Evolutionary conservation across 2,113 vertebrate species (phyloP).

Genomic region (Loxodonta africana): DNA sequence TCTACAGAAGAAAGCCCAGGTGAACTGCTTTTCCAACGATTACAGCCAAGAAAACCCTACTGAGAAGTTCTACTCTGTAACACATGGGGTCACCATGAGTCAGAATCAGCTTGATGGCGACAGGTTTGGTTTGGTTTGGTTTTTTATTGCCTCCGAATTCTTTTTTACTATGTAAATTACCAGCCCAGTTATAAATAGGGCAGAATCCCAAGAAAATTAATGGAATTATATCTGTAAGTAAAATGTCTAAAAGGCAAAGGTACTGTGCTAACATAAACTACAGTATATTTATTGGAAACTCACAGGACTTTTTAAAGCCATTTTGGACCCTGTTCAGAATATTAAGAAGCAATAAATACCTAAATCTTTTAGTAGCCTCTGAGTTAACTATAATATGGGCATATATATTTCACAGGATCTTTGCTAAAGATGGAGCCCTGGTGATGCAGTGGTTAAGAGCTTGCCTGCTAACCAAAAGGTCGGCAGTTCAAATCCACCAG

Average conservation of each 20-base stretch:
- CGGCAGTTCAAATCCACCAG: no score
- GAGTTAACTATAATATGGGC: background rate
- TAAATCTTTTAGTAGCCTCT: conserved; percentile 8
- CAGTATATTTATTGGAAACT: background rate
- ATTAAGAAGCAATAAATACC: conserved; percentile 46
- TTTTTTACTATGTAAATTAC: conserved; percentile 32
- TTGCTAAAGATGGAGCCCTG: background rate
- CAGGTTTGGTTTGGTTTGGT: background rate
- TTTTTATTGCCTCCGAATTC: background rate
- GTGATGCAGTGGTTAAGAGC: no score
- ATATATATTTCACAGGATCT: conserved; percentile 30
- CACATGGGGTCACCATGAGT: background rate
- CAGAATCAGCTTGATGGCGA: background rate
- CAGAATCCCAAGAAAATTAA: conserved; percentile 56
- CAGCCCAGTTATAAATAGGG: background rate
- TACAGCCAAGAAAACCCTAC: background rate
- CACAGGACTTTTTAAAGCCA: conserved; percentile 40
- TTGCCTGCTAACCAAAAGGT: no score
- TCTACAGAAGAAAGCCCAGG: background rate
- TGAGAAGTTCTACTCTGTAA: background rate
- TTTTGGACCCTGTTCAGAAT: conserved; percentile 26
- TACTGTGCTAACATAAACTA: conserved; percentile 15
- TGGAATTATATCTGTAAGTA: conserved; percentile 24
- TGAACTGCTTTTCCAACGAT: background rate
- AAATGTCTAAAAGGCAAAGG: conserved; percentile 35